These are phyloP conservation scores for Gymnoscopelus braueri DNA, from an alignment of 2,797 vertebrate genomes.

Conservation along the genomic window DNA sequence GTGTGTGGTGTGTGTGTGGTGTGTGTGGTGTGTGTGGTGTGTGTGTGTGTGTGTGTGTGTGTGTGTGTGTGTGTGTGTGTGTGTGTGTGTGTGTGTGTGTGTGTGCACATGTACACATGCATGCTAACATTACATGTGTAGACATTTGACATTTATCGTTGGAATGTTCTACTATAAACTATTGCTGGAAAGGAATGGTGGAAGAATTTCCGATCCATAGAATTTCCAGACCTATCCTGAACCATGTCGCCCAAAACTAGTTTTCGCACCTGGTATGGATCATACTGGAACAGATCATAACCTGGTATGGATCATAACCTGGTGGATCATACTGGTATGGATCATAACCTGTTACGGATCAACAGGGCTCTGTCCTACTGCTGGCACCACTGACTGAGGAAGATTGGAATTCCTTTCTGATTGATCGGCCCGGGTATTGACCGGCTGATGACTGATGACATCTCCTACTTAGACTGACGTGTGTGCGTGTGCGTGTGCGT, in stretches of 20 bases:
- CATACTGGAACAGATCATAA: not conserved
- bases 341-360: slow-evolving; percentile 47
- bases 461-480: slow-evolving; percentile 19
- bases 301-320: too few relatives aligned
- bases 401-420: slow-evolving; percentile 71
- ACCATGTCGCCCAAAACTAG: not conserved
- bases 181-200: not conserved
- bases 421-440: slow-evolving; percentile 71
- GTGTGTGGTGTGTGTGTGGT: not conserved
- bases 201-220: not conserved
- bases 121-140: not conserved
- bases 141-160: not conserved
- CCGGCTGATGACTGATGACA: slow-evolving; percentile 64
- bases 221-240: not conserved
- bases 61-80: not conserved
- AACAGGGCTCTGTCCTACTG: slow-evolving; percentile 32
- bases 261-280: not conserved
- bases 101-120: not conserved
- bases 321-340: too few relatives aligned
- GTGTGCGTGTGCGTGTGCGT: slow-evolving; percentile 1
- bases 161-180: not conserved
- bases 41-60: slow-evolving; percentile 1
- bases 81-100: not conserved
- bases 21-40: not conserved
- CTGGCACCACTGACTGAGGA: slow-evolving; percentile 52